Evolutionary conservation across 1,140 invertebrate genomes (phyloP), one percentile per base, ranked within the genome.

Genomic region (Tetragonula clypearis): DNA sequence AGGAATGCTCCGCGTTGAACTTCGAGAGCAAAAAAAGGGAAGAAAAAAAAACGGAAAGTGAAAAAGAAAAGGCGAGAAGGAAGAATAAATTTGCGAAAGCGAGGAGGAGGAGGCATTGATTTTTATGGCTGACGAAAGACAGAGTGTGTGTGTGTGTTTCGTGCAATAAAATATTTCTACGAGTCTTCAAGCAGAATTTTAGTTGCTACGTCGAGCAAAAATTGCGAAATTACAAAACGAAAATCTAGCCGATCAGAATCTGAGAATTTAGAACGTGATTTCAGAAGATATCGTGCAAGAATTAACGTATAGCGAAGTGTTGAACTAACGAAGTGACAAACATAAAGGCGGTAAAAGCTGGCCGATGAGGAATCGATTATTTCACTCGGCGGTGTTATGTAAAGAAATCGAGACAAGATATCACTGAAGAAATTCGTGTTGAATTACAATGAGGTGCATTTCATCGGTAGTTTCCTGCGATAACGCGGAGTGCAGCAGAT

Each of bases 21-120:
- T 62, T 53, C 55, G 11, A 53, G 26, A 72, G 17, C 6, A 0
- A 17, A 26, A 35, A 23, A 30, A 30, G 0, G 12, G 1, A n/a
- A 21, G 0, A 23, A 15, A 1, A 0, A 21, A 4, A 15, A 19
- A 1, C 19, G 9, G 21, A 30, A 15, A 23, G 4, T 12, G 0
- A 8, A 23, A 55, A 53, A 30, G 73, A n/a, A n/a, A 17, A 58
- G 23, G n/a, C 5, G 17, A 58, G 17, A 65, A 5, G 26, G 14
- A 23, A 15, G 17, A 49, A 49, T 49, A 11, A 35, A 19, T 14
- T 21, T 8, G 23, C 35, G 30, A 23, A 74, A n/a, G 49, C 21
- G 76, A 26, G 19, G 19, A 35, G 19, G 19, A 35, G 15, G 68
- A 58, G 60, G 49, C 53, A 49, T 71, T 72, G 79, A 72, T 71